Conservation (phyloP, 2,797 vertebrate species). For the Tapera naevia region DNA sequence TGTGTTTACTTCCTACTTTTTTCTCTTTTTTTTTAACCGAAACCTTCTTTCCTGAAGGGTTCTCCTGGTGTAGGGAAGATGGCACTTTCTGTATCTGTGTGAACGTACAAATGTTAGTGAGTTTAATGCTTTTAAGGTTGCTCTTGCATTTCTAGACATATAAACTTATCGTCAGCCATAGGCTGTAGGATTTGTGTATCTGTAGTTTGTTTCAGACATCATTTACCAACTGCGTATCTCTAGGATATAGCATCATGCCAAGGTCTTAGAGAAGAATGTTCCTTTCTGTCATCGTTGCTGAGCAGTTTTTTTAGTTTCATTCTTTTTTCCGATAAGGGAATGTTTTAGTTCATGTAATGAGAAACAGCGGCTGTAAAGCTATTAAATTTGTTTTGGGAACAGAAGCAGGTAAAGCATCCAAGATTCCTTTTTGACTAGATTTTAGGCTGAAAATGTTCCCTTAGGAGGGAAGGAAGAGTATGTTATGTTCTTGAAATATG, state of each 20-base stretch:
- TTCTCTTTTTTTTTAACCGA: background rate
- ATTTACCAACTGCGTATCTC: rapidly evolving
- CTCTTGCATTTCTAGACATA: background rate
- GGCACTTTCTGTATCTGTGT: background rate
- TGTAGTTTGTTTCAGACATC: background rate
- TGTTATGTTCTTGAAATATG: background rate
- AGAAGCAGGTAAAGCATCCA: slow-evolving; percentile 27
- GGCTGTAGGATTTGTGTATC: background rate
- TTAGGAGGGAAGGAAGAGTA: background rate
- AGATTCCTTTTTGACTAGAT: background rate
- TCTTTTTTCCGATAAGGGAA: background rate
- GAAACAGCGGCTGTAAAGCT: background rate
- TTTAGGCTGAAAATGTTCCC: background rate
- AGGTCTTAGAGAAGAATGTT: background rate
- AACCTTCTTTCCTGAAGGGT: background rate
- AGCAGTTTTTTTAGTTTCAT: background rate
- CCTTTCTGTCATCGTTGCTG: background rate
- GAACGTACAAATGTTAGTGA: background rate
- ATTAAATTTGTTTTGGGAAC: background rate
- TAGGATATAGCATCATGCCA: background rate
- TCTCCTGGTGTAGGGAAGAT: background rate
- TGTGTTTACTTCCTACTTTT: slow-evolving; percentile 26
- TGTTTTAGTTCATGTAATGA: background rate
- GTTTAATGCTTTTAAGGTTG: background rate
- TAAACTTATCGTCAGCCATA: background rate